Base-by-base conservation (phyloP, 35 echinoderm and acorn worm species). In the Lytechinus pictus region DNA sequence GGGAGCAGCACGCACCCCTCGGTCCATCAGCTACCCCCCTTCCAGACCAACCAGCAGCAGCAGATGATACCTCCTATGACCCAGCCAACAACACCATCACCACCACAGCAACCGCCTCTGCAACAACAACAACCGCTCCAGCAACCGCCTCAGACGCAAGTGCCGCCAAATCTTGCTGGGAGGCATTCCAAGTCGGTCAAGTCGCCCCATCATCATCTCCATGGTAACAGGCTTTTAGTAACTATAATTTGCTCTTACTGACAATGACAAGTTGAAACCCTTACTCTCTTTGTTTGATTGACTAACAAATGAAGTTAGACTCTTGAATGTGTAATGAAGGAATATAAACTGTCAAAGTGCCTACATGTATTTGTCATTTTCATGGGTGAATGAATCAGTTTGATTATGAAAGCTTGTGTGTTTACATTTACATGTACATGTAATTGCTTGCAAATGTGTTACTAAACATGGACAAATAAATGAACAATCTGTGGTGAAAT, bases 1-100 rank as follows among this genome's bases (percentile, higher is more conserved):
- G 95, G 88, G 29, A 92, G 55, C 54, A 28, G 88, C 55, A 55
- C 33, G 4, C 89, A 96, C 92, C 57, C 93, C 4, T 72, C 94
- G 61, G 79, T 87, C 96, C 96, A 88, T 52, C 95, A 96, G 55
- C 93, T 94, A 10, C 88, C 88, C 93, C 87, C n/a, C 27, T 28
- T 53, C 14, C 94, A 94, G 95, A 33, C 1, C 54, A 8, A 28
- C n/a, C 10, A 52, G 54, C 58, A 66, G 54, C 54, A 66, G 21
- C 54, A 94, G 28, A 28, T 28, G 92, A 7, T 52, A 5, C 89
- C 53, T 86, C 55, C 53, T 21, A 58, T 53, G 28, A 53, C 66
- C 86, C 21, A 16, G 51, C 60, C 92, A 56, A 27, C 54, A 55
- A 60, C 92, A 86, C 1, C 61, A 52, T 12, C 94, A 86, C 9